These are phyloP conservation scores for Bubalus kerabau DNA, from an alignment of 2,113 vertebrate genomes.

Conservation along the genomic window DNA sequence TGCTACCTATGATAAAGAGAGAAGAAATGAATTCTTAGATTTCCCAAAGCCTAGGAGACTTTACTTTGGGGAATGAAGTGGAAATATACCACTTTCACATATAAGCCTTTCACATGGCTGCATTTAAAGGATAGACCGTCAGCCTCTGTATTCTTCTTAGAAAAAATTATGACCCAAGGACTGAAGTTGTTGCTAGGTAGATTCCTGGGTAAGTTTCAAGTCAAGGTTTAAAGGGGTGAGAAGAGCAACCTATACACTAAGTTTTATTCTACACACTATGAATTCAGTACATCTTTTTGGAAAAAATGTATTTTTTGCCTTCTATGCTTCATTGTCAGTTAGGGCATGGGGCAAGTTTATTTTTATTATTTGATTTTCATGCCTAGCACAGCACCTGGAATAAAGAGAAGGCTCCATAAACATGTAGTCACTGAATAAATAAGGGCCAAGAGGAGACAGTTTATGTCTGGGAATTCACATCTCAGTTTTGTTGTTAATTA, in stretches of 20 bases:
- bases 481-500: background rate
- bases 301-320: background rate
- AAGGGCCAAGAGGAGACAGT: background rate
- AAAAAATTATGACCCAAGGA: background rate
- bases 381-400: background rate
- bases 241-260: background rate
- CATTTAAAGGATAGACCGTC: background rate
- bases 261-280: background rate
- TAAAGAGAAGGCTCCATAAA: background rate
- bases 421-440: background rate
- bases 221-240: background rate
- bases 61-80: background rate
- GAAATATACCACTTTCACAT: background rate
- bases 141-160: background rate
- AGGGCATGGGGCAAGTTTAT: background rate
- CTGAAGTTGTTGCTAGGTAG: background rate
- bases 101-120: background rate
- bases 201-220: background rate
- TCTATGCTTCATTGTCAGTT: background rate
- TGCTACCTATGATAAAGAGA: background rate
- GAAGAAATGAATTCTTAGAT: background rate
- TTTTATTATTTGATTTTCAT: slow-evolving; percentile 6
- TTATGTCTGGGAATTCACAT: background rate
- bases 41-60: background rate
- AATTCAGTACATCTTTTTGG: background rate